phyloP scores from a whole-genome alignment of 1,140 invertebrate species.

The Meteorus sp. region DNA sequence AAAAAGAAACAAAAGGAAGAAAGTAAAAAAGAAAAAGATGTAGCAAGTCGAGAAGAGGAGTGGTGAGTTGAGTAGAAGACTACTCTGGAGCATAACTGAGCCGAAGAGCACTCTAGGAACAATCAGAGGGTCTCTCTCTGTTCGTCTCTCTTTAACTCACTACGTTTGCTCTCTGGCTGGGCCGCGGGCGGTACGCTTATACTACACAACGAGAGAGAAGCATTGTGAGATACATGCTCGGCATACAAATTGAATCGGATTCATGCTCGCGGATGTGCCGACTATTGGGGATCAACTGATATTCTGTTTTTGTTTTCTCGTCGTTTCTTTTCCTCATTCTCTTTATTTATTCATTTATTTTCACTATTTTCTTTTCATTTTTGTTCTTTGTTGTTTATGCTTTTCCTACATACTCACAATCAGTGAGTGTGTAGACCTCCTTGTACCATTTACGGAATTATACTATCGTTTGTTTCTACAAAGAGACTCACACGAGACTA shows the following conservation, averaged over 20 bases:
- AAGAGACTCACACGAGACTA: conserved; percentile 24
- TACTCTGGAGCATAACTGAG: conserved; percentile 10
- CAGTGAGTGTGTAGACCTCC: not conserved
- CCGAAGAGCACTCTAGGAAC: conserved; percentile 34
- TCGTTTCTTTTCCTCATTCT: not conserved
- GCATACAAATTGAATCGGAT: conserved; percentile 46
- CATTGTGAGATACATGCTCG: conserved; percentile 35
- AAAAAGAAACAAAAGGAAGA: no score
- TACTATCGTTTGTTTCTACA: conserved; percentile 38
- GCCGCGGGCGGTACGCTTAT: conserved; percentile 20
- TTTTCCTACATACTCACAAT: not conserved
- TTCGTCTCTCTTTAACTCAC: no score
- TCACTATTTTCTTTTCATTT: no score
- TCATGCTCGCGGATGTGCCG: conserved; percentile 21
- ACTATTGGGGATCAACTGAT: conserved; percentile 21
- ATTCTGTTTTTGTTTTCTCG: not conserved
- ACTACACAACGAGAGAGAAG: conserved; percentile 23
- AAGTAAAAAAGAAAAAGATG: conserved; percentile 8
- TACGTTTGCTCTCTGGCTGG: no score
- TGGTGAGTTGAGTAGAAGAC: not conserved
- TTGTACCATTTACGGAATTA: conserved; percentile 42
- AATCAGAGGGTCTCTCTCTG: conserved; percentile 32
- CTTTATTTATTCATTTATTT: no score
- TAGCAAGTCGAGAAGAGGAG: not conserved
- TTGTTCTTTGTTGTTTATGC: conserved; percentile 4